Evolutionary conservation across 2,797 vertebrate species (phyloP).

Genomic region (Tenualosa thibaudeaui): DNA sequence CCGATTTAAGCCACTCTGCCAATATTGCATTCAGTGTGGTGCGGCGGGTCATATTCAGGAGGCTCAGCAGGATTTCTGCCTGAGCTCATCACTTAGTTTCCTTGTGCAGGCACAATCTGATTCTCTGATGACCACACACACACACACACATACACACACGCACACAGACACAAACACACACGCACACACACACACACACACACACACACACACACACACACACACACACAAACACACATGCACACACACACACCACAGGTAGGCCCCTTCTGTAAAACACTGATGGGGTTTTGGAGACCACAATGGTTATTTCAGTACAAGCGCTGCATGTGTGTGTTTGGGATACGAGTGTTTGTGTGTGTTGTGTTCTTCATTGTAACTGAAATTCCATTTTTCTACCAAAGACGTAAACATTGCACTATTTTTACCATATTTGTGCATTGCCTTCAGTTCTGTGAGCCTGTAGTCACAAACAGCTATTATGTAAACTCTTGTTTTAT

Average conservation of each 20-base stretch:
- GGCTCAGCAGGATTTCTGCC: constrained; percentile 23
- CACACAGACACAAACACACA: not conserved
- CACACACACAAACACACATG: not conserved
- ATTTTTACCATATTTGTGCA: constrained; percentile 13
- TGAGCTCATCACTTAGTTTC: constrained; percentile 13
- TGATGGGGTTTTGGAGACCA: not conserved
- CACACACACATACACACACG: not conserved
- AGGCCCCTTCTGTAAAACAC: not conserved
- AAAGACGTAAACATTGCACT: not conserved
- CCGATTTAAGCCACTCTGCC: constrained; percentile 30
- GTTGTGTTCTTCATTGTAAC: not conserved
- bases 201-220: not conserved
- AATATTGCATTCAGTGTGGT: constrained; percentile 12
- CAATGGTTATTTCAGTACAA: not conserved
- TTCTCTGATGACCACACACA: constrained; percentile 15
- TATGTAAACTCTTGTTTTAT: not conserved
- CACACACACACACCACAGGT: not conserved
- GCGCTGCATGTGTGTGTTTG: not conserved
- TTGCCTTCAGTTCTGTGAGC: not conserved
- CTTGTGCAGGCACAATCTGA: constrained; percentile 27
- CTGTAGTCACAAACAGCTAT: not conserved
- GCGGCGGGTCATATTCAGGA: not conserved
- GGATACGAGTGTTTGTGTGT: not conserved
- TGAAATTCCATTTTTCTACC: not conserved
- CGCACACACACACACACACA: not conserved